Evolutionary conservation across 2,113 vertebrate genomes (phyloP).

Genomic region (Tympanuchus pallidicinctus): DNA sequence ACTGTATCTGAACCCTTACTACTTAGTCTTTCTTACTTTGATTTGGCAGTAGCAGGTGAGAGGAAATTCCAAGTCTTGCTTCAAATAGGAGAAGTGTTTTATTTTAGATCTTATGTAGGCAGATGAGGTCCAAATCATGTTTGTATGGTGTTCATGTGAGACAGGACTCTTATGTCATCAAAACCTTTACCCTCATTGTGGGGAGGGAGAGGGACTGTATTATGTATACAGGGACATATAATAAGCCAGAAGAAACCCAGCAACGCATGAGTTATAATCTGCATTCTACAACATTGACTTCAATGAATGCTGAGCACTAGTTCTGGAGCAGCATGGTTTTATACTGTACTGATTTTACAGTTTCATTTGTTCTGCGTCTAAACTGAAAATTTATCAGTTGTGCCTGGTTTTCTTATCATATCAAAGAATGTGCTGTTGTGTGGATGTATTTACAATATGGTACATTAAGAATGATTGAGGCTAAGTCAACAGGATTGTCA

Average conservation of each 20-base stretch:
- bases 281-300: not conserved
- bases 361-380: not conserved
- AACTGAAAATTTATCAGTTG: not conserved
- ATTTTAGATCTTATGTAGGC: not conserved
- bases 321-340: not conserved
- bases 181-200: not conserved
- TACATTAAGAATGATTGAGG: not conserved
- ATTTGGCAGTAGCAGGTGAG: not conserved
- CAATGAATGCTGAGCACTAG: not conserved
- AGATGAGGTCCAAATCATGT: not conserved
- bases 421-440: not conserved
- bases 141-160: not conserved
- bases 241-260: not conserved
- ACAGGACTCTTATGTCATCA: not conserved
- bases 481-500: constrained; percentile 18
- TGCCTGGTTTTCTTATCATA: not conserved
- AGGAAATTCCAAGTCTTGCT: not conserved
- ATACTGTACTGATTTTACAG: not conserved
- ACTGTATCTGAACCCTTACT: not conserved
- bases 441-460: not conserved
- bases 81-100: not conserved
- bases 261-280: not conserved
- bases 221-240: not conserved
- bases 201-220: not conserved
- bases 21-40: not conserved